Evolutionary conservation across 1,140 invertebrate species (phyloP).

Genomic region (Cephus cinctus): DNA sequence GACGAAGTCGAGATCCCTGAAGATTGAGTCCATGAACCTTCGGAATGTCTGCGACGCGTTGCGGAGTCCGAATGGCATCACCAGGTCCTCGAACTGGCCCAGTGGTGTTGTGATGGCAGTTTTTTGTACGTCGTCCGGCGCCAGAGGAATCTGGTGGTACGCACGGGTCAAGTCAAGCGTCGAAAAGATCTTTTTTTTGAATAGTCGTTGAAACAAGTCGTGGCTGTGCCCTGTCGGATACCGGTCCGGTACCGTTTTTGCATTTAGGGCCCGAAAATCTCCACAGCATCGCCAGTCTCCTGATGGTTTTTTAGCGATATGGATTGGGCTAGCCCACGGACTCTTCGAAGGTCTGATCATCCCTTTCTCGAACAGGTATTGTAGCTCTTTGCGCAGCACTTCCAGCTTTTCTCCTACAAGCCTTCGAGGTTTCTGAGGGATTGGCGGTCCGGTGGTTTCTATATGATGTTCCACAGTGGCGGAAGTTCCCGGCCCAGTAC

Average conservation of each 20-base stretch:
- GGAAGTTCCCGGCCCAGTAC: neutral
- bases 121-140: slow-evolving; percentile 4
- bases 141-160: slow-evolving; percentile 41
- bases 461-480: slow-evolving; percentile 4
- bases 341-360: slow-evolving; percentile 32
- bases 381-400: slow-evolving; percentile 18
- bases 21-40: slow-evolving; percentile 25
- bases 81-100: slow-evolving; percentile 23
- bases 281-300: slow-evolving; percentile 38
- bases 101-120: slow-evolving; percentile 12
- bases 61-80: slow-evolving; percentile 30
- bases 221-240: slow-evolving; percentile 32
- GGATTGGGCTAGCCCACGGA: slow-evolving; percentile 44
- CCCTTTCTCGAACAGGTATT: slow-evolving; percentile 27
- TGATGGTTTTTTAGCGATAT: slow-evolving; percentile 42
- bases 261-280: slow-evolving; percentile 45
- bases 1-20: slow-evolving; percentile 27
- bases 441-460: slow-evolving; percentile 19
- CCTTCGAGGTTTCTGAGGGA: slow-evolving; percentile 18
- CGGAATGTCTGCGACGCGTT: slow-evolving; percentile 45
- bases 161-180: slow-evolving; percentile 47
- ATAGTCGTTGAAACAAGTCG: slow-evolving; percentile 31
- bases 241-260: slow-evolving; percentile 32
- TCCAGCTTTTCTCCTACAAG: slow-evolving; percentile 20
- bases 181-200: slow-evolving; percentile 36